Conservation (phyloP, 2,113 vertebrate genomes). For the Crotalus viridis region DNA sequence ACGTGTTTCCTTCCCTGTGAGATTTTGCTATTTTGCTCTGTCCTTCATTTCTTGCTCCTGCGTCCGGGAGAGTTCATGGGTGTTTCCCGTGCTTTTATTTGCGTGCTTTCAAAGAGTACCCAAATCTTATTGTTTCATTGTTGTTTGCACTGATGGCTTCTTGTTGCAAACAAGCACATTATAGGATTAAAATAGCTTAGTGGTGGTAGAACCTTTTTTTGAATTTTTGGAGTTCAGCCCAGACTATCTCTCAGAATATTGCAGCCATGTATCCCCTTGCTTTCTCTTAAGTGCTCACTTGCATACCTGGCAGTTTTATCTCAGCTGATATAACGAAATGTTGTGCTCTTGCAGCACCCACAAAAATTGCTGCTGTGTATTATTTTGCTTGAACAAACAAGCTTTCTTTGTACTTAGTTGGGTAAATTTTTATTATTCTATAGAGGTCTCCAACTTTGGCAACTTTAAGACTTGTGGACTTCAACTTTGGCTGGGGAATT, state of each 20-base stretch:
- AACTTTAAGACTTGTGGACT: background rate
- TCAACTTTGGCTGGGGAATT: background rate
- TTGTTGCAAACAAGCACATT: background rate
- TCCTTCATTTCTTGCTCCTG: conserved; percentile 44
- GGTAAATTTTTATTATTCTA: background rate
- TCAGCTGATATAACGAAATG: background rate
- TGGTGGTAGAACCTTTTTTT: background rate
- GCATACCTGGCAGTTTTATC: background rate
- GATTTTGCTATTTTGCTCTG: conserved; percentile 42
- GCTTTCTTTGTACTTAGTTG: background rate
- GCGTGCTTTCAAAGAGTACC: conserved; percentile 52
- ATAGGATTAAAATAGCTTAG: background rate
- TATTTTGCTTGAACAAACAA: background rate
- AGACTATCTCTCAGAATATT: background rate
- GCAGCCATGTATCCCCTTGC: too few species aligned
- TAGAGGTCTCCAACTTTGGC: background rate
- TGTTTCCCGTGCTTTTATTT: conserved; percentile 35
- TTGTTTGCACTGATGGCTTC: conserved; percentile 31
- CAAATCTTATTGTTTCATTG: conserved; percentile 48
- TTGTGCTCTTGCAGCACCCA: background rate
- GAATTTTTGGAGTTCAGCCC: background rate
- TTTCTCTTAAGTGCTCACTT: background rate
- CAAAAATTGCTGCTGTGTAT: background rate
- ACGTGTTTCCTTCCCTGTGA: background rate
- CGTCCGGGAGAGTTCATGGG: conserved; percentile 6